phyloP scores from a whole-genome alignment of 2,888 invertebrate genomes.

The Alsophila aescularia region DNA sequence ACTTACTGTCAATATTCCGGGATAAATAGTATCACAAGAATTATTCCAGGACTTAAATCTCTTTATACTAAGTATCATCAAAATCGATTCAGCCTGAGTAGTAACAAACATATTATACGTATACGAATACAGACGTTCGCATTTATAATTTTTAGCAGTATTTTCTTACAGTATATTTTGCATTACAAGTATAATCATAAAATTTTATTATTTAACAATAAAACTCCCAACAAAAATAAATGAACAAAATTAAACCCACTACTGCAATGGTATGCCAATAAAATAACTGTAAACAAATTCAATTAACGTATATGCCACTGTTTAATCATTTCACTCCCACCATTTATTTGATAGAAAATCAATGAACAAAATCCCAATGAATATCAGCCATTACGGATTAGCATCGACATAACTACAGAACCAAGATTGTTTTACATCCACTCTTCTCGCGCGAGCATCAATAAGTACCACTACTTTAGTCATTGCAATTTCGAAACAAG shows the following conservation, averaged over 20 bases:
- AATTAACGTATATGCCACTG: slow-evolving; percentile 25
- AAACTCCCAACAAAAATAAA: background rate
- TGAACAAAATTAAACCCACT: background rate
- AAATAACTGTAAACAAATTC: slow-evolving; percentile 8
- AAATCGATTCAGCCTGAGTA: no score
- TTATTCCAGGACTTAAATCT: no score
- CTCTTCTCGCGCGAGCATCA: slow-evolving; percentile 64
- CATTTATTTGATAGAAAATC: slow-evolving; percentile 30
- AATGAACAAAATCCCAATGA: slow-evolving; percentile 34
- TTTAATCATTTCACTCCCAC: slow-evolving; percentile 16
- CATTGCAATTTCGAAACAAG: slow-evolving; percentile 85
- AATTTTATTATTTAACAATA: no score
- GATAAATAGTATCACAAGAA: no score
- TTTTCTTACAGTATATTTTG: no score
- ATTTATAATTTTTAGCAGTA: no score
- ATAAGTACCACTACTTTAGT: slow-evolving; percentile 78
- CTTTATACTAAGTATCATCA: no score
- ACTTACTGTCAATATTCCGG: no score
- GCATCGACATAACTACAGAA: slow-evolving; percentile 38
- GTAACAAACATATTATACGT: no score
- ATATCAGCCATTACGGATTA: slow-evolving; percentile 45
- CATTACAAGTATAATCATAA: no score
- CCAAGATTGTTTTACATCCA: slow-evolving; percentile 49
- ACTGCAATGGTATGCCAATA: background rate
- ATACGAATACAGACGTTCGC: no score